Base-by-base conservation (phyloP, 2,113 vertebrate species). In the Oncorhynchus masou region DNA sequence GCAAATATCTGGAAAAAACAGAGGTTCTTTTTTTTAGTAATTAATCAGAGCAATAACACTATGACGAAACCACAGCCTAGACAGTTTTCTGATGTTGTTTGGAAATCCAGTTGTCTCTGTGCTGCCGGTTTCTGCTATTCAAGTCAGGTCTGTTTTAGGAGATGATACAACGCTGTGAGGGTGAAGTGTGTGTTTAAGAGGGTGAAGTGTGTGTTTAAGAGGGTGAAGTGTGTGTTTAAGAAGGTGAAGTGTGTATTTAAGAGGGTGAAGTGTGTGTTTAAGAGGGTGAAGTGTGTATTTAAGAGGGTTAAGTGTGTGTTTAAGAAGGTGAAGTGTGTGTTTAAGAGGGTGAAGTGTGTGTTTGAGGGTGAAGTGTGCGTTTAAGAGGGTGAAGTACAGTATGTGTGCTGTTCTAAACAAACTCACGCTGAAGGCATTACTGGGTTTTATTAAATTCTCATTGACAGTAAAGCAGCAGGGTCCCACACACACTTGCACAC, bases 401-500 rank as follows among this genome's bases (percentile, higher is more conserved):
- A 51, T 65, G 49, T 72, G 12, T 74, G 19, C 11, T 71, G 57
- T 71, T 85, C 76, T 85, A 59, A 67, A 31, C 65, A 67, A 34
- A 48, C 62, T 34, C 64, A 59, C 19, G 34, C 12, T 11, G 31
- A 60, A 29, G 71, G 75, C 60, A 71, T 81, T 79, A 87, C 82
- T 81, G 49, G 66, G 24, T 70, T 34, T 70, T 4, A 73, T 68
- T n/a, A 85, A 88, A 79, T 45, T 49, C 54, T 77, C 71, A 81
- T 70, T 34, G 60, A 84, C 80, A 85, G 31, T 90, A 86, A 88
- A 87, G 75, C 89, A 84, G 84, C 82, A 68, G 83, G 86, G 83
- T 75, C 78, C 74, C 74, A 71, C 34, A 64, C 59, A 57, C 75
- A 68, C 74, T 8, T 49, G 34, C 27, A 7, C 66, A 27, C 27